Conservation (phyloP, 2,888 invertebrate species). For the Neelides folsomi region DNA sequence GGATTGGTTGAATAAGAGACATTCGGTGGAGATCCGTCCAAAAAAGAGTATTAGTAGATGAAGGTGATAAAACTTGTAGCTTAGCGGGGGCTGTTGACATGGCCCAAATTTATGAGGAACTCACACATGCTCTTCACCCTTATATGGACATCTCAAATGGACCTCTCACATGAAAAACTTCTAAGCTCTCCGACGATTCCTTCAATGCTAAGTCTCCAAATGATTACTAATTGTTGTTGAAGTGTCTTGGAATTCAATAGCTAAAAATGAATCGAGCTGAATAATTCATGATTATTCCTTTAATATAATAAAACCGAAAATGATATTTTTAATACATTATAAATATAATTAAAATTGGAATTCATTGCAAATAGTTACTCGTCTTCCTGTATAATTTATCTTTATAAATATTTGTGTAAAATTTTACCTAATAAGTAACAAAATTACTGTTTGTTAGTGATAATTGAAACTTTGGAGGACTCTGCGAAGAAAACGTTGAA, state of each 20-base stretch:
- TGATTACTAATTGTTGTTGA: neutral
- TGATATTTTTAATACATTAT: no score
- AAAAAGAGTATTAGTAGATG: slow-evolving; percentile 10
- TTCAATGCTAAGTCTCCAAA: no score
- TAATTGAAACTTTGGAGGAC: slow-evolving; percentile 37
- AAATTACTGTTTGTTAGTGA: slow-evolving; percentile 20
- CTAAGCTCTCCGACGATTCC: no score
- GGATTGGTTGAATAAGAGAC: neutral
- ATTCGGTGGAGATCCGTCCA: neutral
- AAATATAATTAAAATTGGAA: no score
- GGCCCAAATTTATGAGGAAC: slow-evolving; percentile 29
- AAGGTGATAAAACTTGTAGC: slow-evolving; percentile 16
- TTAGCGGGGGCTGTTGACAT: slow-evolving; percentile 32
- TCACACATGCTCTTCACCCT: slow-evolving; percentile 15
- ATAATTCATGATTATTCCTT: no score
- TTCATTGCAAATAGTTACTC: no score
- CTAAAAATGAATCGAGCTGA: no score
- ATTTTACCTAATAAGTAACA: no score
- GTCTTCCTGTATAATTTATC: no score
- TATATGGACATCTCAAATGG: slow-evolving; percentile 7
- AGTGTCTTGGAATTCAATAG: neutral
- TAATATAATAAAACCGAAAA: no score
- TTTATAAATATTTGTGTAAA: no score
- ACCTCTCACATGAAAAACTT: neutral
- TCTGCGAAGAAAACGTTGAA: slow-evolving; percentile 34